These are phyloP conservation scores for Sphyrna mokarran DNA, from an alignment of 2,113 vertebrate genomes.

Conservation along the genomic window DNA sequence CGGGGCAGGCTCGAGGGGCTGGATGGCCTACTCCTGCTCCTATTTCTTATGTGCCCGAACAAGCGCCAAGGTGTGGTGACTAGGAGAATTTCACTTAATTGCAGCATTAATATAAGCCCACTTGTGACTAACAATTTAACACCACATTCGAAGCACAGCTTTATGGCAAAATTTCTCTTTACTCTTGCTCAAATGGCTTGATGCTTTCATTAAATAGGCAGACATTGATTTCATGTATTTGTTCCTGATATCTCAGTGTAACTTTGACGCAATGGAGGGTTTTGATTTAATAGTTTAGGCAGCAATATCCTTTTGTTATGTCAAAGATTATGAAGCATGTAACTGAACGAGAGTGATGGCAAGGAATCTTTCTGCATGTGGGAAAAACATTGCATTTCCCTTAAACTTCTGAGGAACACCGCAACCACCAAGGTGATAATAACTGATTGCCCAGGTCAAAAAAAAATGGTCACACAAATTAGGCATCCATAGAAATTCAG, in stretches of 20 bases:
- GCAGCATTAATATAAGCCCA: no score
- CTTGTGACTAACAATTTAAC: background rate
- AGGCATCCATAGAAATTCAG: no score
- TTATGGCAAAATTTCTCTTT: background rate
- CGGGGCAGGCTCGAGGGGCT: no score
- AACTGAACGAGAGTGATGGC: background rate
- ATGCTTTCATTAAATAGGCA: background rate
- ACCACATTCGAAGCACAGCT: background rate
- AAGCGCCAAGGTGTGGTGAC: no score
- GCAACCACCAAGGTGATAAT: no score
- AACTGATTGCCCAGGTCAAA: background rate
- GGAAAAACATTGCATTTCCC: background rate
- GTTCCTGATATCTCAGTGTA: background rate
- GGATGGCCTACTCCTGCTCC: no score
- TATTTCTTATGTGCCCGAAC: no score
- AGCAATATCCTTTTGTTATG: background rate
- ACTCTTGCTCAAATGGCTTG: background rate
- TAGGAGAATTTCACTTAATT: no score
- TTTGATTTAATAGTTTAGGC: background rate
- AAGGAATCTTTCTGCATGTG: no score
- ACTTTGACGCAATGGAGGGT: background rate
- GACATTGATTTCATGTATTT: background rate
- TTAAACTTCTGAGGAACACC: background rate
- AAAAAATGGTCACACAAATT: background rate
- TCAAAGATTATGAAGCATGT: background rate